Evolutionary conservation across 2,797 vertebrate species (phyloP), one percentile per base, ranked within the genome.

Genomic region (Scolopax bukidnonensis): DNA sequence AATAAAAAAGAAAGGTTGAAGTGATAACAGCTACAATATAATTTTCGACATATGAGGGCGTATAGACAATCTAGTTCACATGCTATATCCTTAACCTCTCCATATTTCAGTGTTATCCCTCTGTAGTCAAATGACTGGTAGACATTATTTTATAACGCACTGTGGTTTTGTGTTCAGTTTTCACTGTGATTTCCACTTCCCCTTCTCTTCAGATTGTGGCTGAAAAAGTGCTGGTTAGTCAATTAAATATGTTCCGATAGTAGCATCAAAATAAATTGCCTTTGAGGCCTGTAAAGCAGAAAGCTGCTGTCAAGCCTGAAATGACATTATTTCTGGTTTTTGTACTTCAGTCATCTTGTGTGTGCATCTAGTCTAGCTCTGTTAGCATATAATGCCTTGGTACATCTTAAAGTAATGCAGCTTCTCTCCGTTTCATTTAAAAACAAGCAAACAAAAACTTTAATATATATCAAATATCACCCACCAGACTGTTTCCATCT

Each of bases 111-210:
- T 38, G 20, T 17, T 71, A 20, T 38, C 2, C 12, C 18, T 75
- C 7, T 16, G 11, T 71, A 73, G 24, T 13, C 54, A 78, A 20
- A 10, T 38, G 30, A 69, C 21, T 59, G 28, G n/a, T 43, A 67
- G 8, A 69, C 70, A 51, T 32, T 0, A 32, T 54, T 86, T 84
- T 86, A 33, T 60, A 71, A 40, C 4, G 2, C 2, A 1, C 12
- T n/a, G 10, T 41, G 25, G 2, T 11, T 61, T 77, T 71, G 9
- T 45, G 19, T 59, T 68, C 54, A 9, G 7, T 12, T 81, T 78
- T 65, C 15, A 21, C 56, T 32, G 6, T 41, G 17, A 40, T 18
- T 17, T 2, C 0, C 8, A 5, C 27, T 18, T 8, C 8, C 17
- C 8, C 27, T 40, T 40, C 15, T 4, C n/a, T 71, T 60, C 16